Conservation (phyloP, 2,113 vertebrate species). For the Strix aluco region DNA sequence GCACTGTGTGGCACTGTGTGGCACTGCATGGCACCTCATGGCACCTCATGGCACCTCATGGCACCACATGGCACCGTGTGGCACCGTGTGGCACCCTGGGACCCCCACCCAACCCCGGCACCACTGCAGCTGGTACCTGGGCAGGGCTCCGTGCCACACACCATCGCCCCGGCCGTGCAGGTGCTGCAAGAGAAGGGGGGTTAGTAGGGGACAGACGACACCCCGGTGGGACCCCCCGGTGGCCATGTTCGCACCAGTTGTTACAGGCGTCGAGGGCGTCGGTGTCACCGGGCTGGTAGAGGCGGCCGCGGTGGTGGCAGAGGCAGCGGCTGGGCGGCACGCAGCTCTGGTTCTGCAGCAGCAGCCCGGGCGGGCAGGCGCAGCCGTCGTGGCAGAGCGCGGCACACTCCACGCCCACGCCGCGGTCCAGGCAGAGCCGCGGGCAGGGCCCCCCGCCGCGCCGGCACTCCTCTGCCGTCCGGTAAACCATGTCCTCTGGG, state of each 20-base stretch:
- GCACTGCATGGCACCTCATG: no score
- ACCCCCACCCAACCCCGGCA: no score
- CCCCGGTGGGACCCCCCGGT: no score
- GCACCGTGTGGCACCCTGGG: neutral
- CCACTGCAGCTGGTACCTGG: constrained; percentile 69
- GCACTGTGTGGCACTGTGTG: no score
- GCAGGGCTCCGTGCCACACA: constrained; percentile 75
- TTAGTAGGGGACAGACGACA: no score
- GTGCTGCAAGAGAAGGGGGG: constrained; percentile 69
- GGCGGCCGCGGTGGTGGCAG: constrained; percentile 79
- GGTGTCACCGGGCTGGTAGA: constrained; percentile 56
- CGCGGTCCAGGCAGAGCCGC: constrained; percentile 81
- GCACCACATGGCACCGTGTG: no score
- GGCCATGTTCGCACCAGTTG: constrained; percentile 78
- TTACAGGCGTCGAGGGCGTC: constrained; percentile 77
- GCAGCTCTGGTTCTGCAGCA: constrained; percentile 82
- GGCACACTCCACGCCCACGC: constrained; percentile 76
- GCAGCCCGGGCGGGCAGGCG: constrained; percentile 79
- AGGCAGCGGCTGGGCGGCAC: constrained; percentile 73
- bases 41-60: neutral
- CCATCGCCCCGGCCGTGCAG: constrained; percentile 82
- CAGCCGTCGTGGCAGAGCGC: constrained; percentile 82
- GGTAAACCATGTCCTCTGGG: constrained; percentile 76
- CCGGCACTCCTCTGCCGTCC: constrained; percentile 75
- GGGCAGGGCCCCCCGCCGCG: constrained; percentile 79